Evolutionary conservation across 64 coral and sea anemone species (phyloP), one percentile per base, ranked within the genome.

Genomic region (Actinia tenebrosa): DNA sequence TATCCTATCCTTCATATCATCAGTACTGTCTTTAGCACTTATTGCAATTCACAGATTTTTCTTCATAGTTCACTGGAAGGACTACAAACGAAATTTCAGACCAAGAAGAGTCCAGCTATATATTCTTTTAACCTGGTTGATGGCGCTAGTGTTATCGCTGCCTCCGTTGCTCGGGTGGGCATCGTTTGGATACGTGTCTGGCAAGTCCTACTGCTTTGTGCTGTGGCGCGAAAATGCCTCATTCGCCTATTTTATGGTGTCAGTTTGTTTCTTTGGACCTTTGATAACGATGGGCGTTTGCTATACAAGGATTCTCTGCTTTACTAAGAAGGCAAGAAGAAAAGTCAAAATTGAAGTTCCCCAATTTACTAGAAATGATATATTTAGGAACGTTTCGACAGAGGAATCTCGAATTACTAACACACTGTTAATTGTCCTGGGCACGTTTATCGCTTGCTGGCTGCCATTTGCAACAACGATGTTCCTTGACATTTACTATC

Each of bases 1-100:
- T 7, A 91, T 98, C 53, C 62, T 98, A 16, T 91, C 95, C n/a
- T 98, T 98, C 86, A 90, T 98, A 55, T 87, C 92, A 3, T 98
- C 95, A 0, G 92, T 94, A 9, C 92, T 98, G 92, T 88, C 89
- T 16, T 88, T 98, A 77, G 89, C 89, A 47, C 80, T 98, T 68
- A 98, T 98, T 23, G 92, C 92, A 10, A 80, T 98, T 9, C 94
- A 98, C 87, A 79, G 95, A 46, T 92, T 92, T 37, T 94, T 88
- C 87, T 94, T 84, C 43, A 86, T 98, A 7, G 92, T 94, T 22
- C 58, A 94, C 8, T 98, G 95, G 95, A 94, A 80, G n/a, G 86
- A 27, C 3, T 98, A 98, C 61, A 59, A 58, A 22, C 19, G 16
- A 3, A 63, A 60, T 43, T 98, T 94, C 54, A 89, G 84, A 43